phyloP scores from a whole-genome alignment of 2,888 invertebrate species.

The Megamerina dolium region DNA sequence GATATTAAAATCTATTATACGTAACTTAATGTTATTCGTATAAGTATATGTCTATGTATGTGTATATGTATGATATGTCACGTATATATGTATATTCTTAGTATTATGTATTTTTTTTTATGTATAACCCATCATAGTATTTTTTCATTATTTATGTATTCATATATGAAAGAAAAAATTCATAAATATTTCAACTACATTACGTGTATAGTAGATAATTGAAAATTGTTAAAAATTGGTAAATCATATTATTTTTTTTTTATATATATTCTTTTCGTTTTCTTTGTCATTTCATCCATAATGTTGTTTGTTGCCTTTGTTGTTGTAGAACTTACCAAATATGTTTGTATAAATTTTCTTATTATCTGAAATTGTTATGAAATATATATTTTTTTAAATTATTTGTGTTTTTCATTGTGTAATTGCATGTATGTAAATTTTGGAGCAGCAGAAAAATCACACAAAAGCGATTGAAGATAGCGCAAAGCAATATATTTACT shows the following conservation, averaged over 20 bases:
- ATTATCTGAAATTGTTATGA: conserved; percentile 10
- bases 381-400: not conserved
- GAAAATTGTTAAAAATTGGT: conserved; percentile 8
- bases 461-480: not conserved
- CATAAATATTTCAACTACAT: not conserved
- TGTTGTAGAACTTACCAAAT: conserved; percentile 20
- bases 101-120: too few relatives aligned
- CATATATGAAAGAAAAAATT: conserved; percentile 1
- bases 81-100: too few relatives aligned
- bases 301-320: too few relatives aligned
- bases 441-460: not conserved
- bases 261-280: not conserved
- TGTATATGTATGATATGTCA: too few relatives aligned
- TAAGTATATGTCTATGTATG: too few relatives aligned
- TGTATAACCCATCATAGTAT: conserved; percentile 23
- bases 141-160: conserved; percentile 1
- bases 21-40: too few relatives aligned
- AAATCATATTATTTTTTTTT: not conserved
- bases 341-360: conserved; percentile 17
- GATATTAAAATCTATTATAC: too few relatives aligned
- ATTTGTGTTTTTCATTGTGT: too few relatives aligned
- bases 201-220: too few relatives aligned
- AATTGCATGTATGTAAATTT: not conserved
- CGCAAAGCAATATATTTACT: not conserved
- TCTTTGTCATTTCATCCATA: not conserved